phyloP scores from a whole-genome alignment of 2,113 vertebrate species.

The Osmerus eperlanus region DNA sequence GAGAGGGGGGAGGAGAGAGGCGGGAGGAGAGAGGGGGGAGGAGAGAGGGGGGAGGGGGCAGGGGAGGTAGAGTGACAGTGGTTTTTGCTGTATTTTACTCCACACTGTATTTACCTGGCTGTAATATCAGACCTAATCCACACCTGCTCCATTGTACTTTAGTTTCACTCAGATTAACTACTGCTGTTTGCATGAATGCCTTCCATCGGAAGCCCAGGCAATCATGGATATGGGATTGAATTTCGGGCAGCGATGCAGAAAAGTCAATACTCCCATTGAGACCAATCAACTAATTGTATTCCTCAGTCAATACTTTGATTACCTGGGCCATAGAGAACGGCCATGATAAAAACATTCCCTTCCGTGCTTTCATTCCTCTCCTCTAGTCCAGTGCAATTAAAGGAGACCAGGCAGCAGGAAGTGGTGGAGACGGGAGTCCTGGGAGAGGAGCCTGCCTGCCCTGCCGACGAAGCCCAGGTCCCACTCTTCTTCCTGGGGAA shows the following conservation, averaged over 20 bases:
- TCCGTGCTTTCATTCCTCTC: not conserved
- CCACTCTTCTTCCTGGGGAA: constrained; percentile 65
- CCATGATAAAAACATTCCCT: not conserved
- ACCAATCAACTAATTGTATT: too few relatives aligned
- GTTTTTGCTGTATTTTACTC: too few relatives aligned
- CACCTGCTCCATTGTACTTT: too few relatives aligned
- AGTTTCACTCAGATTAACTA: too few relatives aligned
- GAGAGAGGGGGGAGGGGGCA: not conserved
- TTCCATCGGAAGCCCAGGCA: too few relatives aligned
- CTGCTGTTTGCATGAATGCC: too few relatives aligned
- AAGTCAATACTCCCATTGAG: too few relatives aligned
- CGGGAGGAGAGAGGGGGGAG: too few relatives aligned
- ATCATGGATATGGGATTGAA: too few relatives aligned
- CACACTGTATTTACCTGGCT: not conserved
- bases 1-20: not conserved
- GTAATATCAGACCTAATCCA: not conserved
- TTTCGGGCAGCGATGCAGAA: too few relatives aligned
- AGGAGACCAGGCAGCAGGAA: constrained; percentile 15
- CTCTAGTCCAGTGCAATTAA: constrained; percentile 27
- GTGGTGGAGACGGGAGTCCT: not conserved
- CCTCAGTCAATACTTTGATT: not conserved
- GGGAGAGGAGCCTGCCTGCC: constrained; percentile 11
- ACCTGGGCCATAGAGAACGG: not conserved
- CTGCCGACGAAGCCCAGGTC: constrained; percentile 13
- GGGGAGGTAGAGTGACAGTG: not conserved